Evolutionary conservation across 2,888 invertebrate species (phyloP), one percentile per base, ranked within the genome.

Genomic region (Temnothorax ravouxi): DNA sequence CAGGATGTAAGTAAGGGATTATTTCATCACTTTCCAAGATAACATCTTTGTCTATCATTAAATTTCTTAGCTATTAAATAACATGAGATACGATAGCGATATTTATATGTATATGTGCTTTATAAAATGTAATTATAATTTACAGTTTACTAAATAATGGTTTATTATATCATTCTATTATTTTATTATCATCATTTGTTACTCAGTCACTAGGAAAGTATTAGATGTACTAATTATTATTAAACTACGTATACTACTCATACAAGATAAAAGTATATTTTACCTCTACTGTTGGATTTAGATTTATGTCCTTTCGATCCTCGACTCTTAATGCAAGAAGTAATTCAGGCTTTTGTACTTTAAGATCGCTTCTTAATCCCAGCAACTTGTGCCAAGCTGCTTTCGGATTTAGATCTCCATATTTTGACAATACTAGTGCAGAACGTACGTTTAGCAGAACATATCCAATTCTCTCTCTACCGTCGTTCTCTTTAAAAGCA

Each of bases 391-490:
- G 93, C 95, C 95, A 95, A 85, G 85, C 92, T 25, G 88, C 88
- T 80, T 92, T 92, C 34, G 92, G 86, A 66, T 79, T 84, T 1
- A 95, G 92, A 88, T 95, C 93, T 91, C 96, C 95, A 89, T 95
- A 94, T 41, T 95, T 94, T 1, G 96, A 95, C n/a, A 97, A 95
- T 15, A 97, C 96, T 89, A 97, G 97, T 1, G 97, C 97, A 66
- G 97, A 96, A 8, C 97, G 95, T 29, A 98, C 94, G 74, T 97
- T 97, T 11, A 98, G 93, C 13, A 97, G 93, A 62, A 97, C 93
- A 86, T 97, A 97, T 2, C 98, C 98, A 67, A 97, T 95, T 91
- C 96, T 96, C 86, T 97, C 97, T 85, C 96, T 96, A n/a, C 95
- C 94, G 0, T 96, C 95, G 66, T 96, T 96, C 0, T 96, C 95